Evolutionary conservation across 2,888 invertebrate genomes (phyloP).

Genomic region (Abrostola triplasia): DNA sequence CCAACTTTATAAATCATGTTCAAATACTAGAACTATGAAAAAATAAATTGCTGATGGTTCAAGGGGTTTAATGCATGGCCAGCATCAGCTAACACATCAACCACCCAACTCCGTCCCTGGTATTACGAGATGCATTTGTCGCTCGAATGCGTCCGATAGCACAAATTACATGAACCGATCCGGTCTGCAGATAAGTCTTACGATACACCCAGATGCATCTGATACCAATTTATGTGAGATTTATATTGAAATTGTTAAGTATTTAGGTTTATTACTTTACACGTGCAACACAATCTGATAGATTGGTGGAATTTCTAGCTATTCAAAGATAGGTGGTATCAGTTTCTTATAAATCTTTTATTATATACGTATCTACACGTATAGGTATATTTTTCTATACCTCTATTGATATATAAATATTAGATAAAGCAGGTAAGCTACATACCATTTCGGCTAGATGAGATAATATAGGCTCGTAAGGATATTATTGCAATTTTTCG

Average conservation of each 20-base stretch:
- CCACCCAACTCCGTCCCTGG: slow-evolving; percentile 37
- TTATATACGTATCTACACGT: too few relatives aligned
- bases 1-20: too few relatives aligned
- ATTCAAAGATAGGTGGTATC: background rate
- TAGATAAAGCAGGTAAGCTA: too few relatives aligned
- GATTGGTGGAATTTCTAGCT: background rate
- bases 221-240: slow-evolving; percentile 51
- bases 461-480: too few relatives aligned
- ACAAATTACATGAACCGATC: slow-evolving; percentile 54
- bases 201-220: slow-evolving; percentile 51
- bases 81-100: background rate
- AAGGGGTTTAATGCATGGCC: too few relatives aligned
- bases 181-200: slow-evolving; percentile 46
- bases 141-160: slow-evolving; percentile 55
- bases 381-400: too few relatives aligned
- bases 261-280: slow-evolving; percentile 46
- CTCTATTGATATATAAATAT: too few relatives aligned
- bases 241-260: slow-evolving; percentile 46
- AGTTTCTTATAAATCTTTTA: background rate
- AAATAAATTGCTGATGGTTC: too few relatives aligned
- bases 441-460: too few relatives aligned
- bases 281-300: slow-evolving; percentile 3
- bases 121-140: slow-evolving; percentile 55
- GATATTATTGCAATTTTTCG: too few relatives aligned
- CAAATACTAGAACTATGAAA: too few relatives aligned